These are phyloP conservation scores for Tenthredo distinguenda DNA, from an alignment of 2,888 invertebrate species.

Conservation along the genomic window DNA sequence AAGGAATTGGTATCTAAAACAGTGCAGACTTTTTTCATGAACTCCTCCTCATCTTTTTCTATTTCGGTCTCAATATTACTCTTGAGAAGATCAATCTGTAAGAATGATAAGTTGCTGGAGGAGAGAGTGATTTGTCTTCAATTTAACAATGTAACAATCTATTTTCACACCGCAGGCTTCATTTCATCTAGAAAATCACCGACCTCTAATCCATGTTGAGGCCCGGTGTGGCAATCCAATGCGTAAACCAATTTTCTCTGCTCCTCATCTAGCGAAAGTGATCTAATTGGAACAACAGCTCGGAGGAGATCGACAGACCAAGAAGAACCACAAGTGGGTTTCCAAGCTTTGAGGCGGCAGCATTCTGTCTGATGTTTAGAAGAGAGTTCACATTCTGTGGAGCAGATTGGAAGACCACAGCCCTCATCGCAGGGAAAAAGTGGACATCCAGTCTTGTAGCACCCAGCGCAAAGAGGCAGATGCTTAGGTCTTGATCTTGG, in stretches of 20 bases:
- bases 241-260: conserved; percentile 80
- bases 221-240: conserved; percentile 80
- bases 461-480: conserved; percentile 83
- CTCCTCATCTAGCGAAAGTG: conserved; percentile 76
- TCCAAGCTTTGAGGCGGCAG: conserved; percentile 81
- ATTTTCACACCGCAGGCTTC: not conserved
- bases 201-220: conserved; percentile 81
- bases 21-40: conserved; percentile 82
- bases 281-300: conserved; percentile 78
- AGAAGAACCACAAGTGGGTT: conserved; percentile 76
- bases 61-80: conserved; percentile 79
- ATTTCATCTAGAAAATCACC: not conserved
- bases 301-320: conserved; percentile 75
- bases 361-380: conserved; percentile 84
- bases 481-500: conserved; percentile 81
- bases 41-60: conserved; percentile 80
- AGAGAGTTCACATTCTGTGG: conserved; percentile 82
- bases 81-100: conserved; percentile 79
- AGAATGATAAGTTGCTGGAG: conserved; percentile 17
- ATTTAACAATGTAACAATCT: not conserved
- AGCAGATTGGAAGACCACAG: conserved; percentile 87
- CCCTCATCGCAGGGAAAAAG: conserved; percentile 81
- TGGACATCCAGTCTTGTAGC: conserved; percentile 79
- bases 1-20: conserved; percentile 86
- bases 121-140: not conserved